Conservation (phyloP, 2,113 vertebrate species). For the Oryzias melastigma region DNA sequence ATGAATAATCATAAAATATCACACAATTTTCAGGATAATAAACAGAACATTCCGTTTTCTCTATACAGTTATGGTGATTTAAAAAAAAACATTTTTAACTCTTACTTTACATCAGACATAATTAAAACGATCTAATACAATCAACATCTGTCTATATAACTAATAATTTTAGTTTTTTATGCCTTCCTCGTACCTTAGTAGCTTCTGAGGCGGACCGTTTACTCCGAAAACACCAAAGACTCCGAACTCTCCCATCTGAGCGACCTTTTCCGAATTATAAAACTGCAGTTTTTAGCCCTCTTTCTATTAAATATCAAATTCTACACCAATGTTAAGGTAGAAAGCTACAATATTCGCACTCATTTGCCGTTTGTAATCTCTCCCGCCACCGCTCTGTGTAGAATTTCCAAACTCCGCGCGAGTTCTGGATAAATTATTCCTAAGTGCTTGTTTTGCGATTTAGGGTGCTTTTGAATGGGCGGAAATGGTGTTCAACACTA, state of each 20-base stretch:
- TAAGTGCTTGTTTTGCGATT: constrained; percentile 25
- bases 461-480: fast-evolving
- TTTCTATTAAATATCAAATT: neutral
- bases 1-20: too few species aligned
- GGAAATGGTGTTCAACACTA: fast-evolving
- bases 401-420: constrained; percentile 42
- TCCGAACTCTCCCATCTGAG: constrained; percentile 69
- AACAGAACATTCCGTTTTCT: too few species aligned
- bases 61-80: too few species aligned
- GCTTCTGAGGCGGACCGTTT: constrained; percentile 61
- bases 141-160: too few species aligned
- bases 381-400: constrained; percentile 58
- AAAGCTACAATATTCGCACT: neutral
- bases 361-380: neutral
- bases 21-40: too few species aligned
- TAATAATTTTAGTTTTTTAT: too few species aligned
- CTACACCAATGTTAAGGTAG: neutral
- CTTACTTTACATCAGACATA: too few species aligned
- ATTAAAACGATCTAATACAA: too few species aligned
- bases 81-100: too few species aligned
- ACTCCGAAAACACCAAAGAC: constrained; percentile 72
- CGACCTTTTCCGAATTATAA: neutral
- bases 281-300: neutral
- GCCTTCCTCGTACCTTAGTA: constrained; percentile 60
- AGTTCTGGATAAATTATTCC: neutral